These are phyloP conservation scores for Drosophila parabipectinata DNA, from an alignment of 1,140 invertebrate genomes.

Conservation along the genomic window DNA sequence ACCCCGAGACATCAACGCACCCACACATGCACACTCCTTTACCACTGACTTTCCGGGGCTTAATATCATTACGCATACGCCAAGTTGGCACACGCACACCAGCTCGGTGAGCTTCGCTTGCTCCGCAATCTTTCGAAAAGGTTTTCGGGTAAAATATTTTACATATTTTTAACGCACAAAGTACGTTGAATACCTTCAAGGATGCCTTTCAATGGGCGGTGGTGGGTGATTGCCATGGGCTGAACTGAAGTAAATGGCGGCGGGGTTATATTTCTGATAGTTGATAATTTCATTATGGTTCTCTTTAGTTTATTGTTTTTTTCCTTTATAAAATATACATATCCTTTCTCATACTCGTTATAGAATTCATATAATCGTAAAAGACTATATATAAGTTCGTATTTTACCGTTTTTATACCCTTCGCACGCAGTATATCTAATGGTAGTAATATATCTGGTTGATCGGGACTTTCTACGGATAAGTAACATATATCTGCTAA, in stretches of 20 bases:
- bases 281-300: constrained; percentile 74
- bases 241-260: constrained; percentile 15
- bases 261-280: constrained; percentile 42
- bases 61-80: constrained; percentile 65
- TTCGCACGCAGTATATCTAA: too few relatives aligned
- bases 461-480: too few relatives aligned
- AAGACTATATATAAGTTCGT: too few relatives aligned
- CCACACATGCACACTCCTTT: background rate
- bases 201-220: constrained; percentile 4
- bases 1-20: constrained; percentile 1
- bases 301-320: constrained; percentile 70
- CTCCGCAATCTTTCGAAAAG: constrained; percentile 75
- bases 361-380: too few relatives aligned
- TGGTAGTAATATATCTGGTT: too few relatives aligned
- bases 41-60: constrained; percentile 20
- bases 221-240: constrained; percentile 2
- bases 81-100: constrained; percentile 39
- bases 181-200: constrained; percentile 49
- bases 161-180: constrained; percentile 71
- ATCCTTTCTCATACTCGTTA: too few relatives aligned
- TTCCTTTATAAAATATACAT: constrained; percentile 57
- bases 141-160: constrained; percentile 78
- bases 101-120: background rate
- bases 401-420: too few relatives aligned
- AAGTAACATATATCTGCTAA: too few relatives aligned